A percentile compares a stretch with the other conserved stretches of the same genome.
phyloP scores from a whole-genome alignment of 2,888 invertebrate genomes.

The Alitta virens region DNA sequence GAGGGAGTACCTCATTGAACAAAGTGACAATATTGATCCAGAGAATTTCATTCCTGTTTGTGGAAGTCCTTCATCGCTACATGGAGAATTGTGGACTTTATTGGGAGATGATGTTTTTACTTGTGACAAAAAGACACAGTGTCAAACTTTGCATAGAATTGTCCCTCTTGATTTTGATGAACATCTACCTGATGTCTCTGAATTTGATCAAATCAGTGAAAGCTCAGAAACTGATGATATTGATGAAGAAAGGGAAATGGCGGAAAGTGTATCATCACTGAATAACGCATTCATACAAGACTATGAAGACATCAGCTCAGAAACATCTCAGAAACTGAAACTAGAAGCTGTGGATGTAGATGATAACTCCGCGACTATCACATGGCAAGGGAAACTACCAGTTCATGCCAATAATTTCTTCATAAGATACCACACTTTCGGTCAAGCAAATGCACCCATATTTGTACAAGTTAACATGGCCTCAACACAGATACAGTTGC shows the following conservation, averaged over 20 bases:
- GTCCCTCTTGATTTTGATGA: no score
- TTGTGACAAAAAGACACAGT: constrained; percentile 20
- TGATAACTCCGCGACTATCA: neutral
- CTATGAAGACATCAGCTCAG: neutral
- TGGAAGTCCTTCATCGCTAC: constrained; percentile 26
- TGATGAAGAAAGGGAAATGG: no score
- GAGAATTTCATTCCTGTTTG: constrained; percentile 34
- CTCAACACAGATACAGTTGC: neutral
- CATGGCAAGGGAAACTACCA: neutral
- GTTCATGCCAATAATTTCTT: neutral
- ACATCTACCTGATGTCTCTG: no score
- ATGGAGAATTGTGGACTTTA: constrained; percentile 31
- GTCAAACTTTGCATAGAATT: no score
- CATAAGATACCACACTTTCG: constrained; percentile 19
- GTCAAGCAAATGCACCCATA: constrained; percentile 4
- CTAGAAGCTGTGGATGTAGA: neutral
- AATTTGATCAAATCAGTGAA: no score
- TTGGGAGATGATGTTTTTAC: constrained; percentile 32
- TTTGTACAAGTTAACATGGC: neutral
- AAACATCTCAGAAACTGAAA: neutral
- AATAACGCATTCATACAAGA: no score
- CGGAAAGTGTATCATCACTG: no score
- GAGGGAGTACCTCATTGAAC: constrained; percentile 33
- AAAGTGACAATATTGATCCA: constrained; percentile 18
- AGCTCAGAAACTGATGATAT: no score